Percentiles rank a stretch among this genome's conserved stretches.
phyloP scores from a whole-genome alignment of 2,888 invertebrate genomes.

The Mesoligia furuncula region DNA sequence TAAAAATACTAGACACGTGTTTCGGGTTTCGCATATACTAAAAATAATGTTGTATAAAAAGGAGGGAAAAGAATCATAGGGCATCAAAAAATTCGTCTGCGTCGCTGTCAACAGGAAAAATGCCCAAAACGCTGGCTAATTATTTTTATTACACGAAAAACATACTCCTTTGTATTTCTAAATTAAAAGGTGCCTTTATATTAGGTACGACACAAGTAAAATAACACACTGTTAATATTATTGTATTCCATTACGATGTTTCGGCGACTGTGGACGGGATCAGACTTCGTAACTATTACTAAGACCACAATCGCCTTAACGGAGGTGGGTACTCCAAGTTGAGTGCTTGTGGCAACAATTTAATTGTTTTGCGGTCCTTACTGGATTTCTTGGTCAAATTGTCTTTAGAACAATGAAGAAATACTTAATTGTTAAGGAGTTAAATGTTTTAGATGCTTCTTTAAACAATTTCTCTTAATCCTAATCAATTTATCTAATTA shows the following conservation, averaged over 20 bases:
- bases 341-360: constrained; percentile 16
- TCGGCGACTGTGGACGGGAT: background rate
- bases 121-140: background rate
- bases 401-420: background rate
- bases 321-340: background rate
- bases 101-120: background rate
- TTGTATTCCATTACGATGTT: constrained; percentile 8
- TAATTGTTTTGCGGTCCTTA: constrained; percentile 23
- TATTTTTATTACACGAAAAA: background rate
- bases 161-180: background rate
- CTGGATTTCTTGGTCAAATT: background rate
- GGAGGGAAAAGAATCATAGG: no score
- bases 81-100: background rate
- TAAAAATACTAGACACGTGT: no score
- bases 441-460: background rate
- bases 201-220: background rate
- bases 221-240: background rate
- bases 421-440: background rate
- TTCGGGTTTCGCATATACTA: no score
- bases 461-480: background rate
- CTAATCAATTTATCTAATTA: background rate
- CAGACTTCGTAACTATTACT: constrained; percentile 17
- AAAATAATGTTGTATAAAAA: no score
- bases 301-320: constrained; percentile 34
- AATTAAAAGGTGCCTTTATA: background rate